A percentile compares a stretch with the other conserved stretches of the same genome.
Conservation (phyloP, 2,797 vertebrate species). For the Melanitta fusca region DNA sequence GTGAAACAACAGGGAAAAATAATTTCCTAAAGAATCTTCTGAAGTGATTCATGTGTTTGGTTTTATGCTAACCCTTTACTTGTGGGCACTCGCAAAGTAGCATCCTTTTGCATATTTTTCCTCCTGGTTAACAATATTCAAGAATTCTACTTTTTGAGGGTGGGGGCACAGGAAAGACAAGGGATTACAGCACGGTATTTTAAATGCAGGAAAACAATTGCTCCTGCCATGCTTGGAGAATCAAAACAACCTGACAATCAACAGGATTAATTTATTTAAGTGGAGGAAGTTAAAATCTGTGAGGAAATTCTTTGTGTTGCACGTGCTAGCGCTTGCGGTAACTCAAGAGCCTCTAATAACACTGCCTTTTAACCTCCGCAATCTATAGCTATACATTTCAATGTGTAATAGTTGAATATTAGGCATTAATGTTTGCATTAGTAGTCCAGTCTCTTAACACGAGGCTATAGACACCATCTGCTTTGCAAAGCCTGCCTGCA, state of each 20-base stretch:
- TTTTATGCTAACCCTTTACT: background rate
- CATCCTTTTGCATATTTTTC: background rate
- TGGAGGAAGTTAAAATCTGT: background rate
- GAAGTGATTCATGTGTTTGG: background rate
- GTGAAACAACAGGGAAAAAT: constrained; percentile 28
- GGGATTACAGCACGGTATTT: background rate
- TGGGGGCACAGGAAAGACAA: background rate
- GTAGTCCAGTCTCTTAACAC: constrained; percentile 77
- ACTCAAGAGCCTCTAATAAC: constrained; percentile 21
- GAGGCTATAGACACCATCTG: constrained; percentile 82
- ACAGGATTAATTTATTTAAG: background rate
- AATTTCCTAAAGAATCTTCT: constrained; percentile 40
- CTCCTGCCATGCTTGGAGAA: background rate
- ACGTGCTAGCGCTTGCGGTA: background rate
- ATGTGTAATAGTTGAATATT: constrained; percentile 59
- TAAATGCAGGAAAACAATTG: constrained; percentile 4
- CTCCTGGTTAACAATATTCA: background rate
- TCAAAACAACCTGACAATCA: background rate
- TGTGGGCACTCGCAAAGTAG: background rate
- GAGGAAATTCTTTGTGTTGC: background rate
- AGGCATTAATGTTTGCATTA: constrained; percentile 78
- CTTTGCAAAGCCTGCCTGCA: constrained; percentile 79
- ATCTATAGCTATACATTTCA: constrained; percentile 54
- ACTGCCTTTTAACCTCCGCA: constrained; percentile 47
- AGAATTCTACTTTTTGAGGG: background rate